Evolutionary conservation across 2,888 invertebrate genomes (phyloP).

Genomic region (Lasioglossum malachurum): DNA sequence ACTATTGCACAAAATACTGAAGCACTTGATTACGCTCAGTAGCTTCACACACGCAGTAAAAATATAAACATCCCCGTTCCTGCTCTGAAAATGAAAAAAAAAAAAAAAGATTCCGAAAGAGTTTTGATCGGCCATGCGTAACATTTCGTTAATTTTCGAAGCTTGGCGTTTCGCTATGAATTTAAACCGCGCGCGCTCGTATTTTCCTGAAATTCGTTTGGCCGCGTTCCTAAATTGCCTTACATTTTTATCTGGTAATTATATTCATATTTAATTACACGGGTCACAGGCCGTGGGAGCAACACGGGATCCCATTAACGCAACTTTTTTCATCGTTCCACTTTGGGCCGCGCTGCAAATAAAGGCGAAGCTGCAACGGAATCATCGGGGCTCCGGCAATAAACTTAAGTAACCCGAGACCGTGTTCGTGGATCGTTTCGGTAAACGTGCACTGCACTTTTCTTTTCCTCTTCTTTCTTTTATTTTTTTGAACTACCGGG

Average conservation of each 20-base stretch:
- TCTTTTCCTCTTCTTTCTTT: background rate
- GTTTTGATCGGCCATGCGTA: constrained; percentile 13
- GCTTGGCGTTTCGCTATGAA: background rate
- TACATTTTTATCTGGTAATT: constrained; percentile 36
- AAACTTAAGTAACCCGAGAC: constrained; percentile 18
- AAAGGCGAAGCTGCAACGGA: constrained; percentile 1
- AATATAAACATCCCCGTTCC: background rate
- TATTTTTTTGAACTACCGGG: background rate
- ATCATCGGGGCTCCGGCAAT: constrained; percentile 6
- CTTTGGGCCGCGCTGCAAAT: background rate
- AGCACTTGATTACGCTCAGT: background rate
- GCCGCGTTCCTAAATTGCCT: constrained; percentile 26
- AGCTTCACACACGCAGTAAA: background rate
- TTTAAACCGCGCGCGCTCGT: background rate
- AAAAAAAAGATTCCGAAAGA: background rate
- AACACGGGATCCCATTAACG: background rate
- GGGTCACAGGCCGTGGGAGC: background rate
- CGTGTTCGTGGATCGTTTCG: constrained; percentile 1
- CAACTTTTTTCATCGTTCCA: background rate
- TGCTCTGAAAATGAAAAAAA: background rate
- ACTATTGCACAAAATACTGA: background rate
- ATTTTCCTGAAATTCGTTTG: constrained; percentile 33
- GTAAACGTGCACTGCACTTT: constrained; percentile 26
- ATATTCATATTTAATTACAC: constrained; percentile 26
- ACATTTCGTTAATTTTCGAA: constrained; percentile 38